phyloP scores from a whole-genome alignment of 2,888 invertebrate species.

The Crepidodera aurea region DNA sequence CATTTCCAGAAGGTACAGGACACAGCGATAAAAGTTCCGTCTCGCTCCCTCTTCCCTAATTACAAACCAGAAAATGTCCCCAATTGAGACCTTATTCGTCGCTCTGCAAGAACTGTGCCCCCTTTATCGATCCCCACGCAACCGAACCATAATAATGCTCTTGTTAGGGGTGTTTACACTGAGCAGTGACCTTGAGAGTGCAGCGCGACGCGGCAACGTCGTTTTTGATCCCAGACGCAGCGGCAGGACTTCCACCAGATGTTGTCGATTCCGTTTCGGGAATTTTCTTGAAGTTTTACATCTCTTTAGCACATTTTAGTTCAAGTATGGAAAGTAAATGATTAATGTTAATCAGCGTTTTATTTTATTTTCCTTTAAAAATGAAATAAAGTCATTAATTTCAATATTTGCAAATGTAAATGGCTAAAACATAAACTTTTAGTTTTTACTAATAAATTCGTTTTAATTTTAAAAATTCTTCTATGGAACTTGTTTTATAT shows the following conservation, averaged over 20 bases:
- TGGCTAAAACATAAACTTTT: too few species aligned
- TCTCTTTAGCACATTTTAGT: too few species aligned
- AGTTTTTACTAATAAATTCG: too few species aligned
- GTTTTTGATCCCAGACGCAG: conserved; percentile 25
- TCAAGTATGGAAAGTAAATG: too few species aligned
- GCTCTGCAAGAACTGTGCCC: neutral
- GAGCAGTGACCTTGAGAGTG: conserved; percentile 18
- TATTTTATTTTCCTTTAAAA: too few species aligned
- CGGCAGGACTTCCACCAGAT: neutral
- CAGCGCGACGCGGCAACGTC: conserved; percentile 14
- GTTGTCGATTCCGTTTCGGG: neutral
- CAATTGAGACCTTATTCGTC: neutral
- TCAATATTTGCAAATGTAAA: too few species aligned
- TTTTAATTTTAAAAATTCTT: too few species aligned
- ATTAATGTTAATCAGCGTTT: too few species aligned
- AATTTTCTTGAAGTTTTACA: too few species aligned
- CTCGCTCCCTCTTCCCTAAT: conserved; percentile 3
- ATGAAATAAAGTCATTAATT: too few species aligned
- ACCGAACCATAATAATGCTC: conserved; percentile 11
- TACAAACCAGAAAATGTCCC: conserved; percentile 9
- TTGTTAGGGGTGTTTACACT: conserved; percentile 16
- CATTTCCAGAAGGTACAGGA: neutral
- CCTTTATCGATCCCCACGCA: conserved; percentile 10
- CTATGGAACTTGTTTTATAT: too few species aligned
- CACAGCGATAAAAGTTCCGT: conserved; percentile 1